Evolutionary conservation across 2,797 vertebrate genomes (phyloP).

Genomic region (Carcharodon carcharias): DNA sequence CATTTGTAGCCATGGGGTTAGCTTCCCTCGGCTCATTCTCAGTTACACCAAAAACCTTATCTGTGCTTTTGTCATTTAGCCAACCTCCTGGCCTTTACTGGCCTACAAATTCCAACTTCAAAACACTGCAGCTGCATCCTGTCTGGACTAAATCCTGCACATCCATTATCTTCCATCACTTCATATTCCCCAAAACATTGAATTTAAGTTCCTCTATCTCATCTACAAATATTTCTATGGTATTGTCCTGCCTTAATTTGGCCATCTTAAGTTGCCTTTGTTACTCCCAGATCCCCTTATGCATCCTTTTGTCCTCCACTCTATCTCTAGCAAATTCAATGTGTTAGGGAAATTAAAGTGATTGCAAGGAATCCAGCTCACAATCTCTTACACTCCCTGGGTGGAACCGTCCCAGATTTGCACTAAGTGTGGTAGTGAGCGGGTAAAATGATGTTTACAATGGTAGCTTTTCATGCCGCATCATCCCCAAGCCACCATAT

Average conservation of each 20-base stretch:
- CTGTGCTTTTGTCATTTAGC: background rate
- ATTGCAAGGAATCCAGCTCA: background rate
- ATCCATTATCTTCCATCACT: background rate
- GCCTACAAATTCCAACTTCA: background rate
- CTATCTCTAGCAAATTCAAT: background rate
- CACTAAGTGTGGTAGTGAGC: too few species aligned
- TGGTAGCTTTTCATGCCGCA: too few species aligned
- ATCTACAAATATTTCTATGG: background rate
- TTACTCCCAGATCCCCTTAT: background rate
- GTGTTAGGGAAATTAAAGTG: background rate
- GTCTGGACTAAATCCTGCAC: background rate
- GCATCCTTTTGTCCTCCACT: background rate
- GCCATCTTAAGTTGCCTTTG: background rate
- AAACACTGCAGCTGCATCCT: background rate
- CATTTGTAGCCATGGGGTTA: background rate
- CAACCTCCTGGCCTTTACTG: background rate
- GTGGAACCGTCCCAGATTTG: too few species aligned
- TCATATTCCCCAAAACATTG: background rate
- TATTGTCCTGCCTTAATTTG: background rate
- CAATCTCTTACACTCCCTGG: background rate
- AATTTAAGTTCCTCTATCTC: background rate
- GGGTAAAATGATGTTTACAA: too few species aligned
- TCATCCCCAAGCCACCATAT: too few species aligned
- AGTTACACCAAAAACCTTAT: background rate
- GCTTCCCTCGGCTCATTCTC: background rate